These are phyloP conservation scores for Macquaria ambigua DNA, from an alignment of 2,113 vertebrate genomes.

Conservation along the genomic window DNA sequence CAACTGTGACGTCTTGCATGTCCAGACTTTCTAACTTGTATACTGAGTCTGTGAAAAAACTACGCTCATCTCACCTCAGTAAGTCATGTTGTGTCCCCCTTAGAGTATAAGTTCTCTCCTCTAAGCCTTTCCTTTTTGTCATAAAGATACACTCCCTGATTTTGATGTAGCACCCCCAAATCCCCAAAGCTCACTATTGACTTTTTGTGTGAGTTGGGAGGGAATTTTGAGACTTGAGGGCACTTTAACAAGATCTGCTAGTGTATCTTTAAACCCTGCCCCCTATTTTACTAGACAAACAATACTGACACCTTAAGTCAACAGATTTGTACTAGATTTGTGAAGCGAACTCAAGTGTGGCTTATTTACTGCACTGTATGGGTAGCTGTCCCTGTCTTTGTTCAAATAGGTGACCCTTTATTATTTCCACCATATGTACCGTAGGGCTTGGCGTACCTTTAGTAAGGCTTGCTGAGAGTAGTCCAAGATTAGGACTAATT, in stretches of 20 bases:
- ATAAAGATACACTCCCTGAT: conserved; percentile 25
- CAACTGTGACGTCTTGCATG: conserved; percentile 89
- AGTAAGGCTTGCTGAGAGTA: neutral
- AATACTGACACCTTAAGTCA: conserved; percentile 23
- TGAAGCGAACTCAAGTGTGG: conserved; percentile 21
- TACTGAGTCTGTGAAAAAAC: conserved; percentile 94
- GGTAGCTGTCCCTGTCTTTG: conserved; percentile 18
- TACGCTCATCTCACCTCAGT: conserved; percentile 90
- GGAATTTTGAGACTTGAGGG: neutral
- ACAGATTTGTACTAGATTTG: conserved; percentile 30
- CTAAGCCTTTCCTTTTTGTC: conserved; percentile 2
- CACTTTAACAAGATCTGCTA: conserved; percentile 18
- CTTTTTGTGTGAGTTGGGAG: conserved; percentile 15
- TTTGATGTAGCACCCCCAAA: conserved; percentile 14
- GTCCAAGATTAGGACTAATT: neutral
- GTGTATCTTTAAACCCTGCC: conserved; percentile 33
- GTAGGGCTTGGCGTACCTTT: conserved; percentile 26
- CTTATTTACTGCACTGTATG: conserved; percentile 11
- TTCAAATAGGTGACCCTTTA: conserved; percentile 18
- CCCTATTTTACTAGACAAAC: conserved; percentile 26
- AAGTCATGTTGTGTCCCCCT: conserved; percentile 85
- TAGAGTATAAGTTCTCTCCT: conserved; percentile 22
- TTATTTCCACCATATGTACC: neutral
- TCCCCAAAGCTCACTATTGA: conserved; percentile 21
- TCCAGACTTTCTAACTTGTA: conserved; percentile 85